Percentiles rank a stretch among this genome's conserved stretches.
These are phyloP conservation scores for Panzeria rudis DNA, from an alignment of 2,888 invertebrate genomes.

Conservation along the genomic window DNA sequence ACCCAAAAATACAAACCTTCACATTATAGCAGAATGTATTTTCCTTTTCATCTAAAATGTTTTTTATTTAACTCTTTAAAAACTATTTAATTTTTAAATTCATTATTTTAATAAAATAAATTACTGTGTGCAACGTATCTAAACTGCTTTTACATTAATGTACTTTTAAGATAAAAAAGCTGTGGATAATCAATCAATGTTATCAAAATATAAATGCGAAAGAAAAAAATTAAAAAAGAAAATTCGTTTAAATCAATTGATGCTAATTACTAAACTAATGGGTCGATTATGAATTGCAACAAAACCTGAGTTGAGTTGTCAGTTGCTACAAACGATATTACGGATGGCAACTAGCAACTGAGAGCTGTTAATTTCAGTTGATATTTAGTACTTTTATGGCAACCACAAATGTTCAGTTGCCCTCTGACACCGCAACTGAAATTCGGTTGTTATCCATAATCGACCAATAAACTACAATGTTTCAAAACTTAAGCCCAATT, in stretches of 20 bases:
- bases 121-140: conserved; percentile 38
- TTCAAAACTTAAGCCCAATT: conserved; percentile 60
- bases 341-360: no score
- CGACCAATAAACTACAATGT: conserved; percentile 13
- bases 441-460: no score
- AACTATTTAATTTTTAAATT: conserved; percentile 4
- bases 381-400: no score
- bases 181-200: conserved; percentile 14
- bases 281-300: no score
- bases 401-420: no score
- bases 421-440: no score
- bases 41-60: conserved; percentile 23
- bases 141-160: conserved; percentile 23
- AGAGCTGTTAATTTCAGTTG: no score
- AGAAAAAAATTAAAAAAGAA: background rate
- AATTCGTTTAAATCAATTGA: background rate
- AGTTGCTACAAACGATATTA: no score
- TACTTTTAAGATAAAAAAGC: background rate
- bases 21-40: background rate
- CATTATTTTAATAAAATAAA: conserved; percentile 32
- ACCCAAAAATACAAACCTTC: no score
- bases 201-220: background rate
- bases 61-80: background rate
- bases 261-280: background rate
- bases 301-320: no score